phyloP scores from a whole-genome alignment of 2,888 invertebrate genomes.

The Nycteola revayana region DNA sequence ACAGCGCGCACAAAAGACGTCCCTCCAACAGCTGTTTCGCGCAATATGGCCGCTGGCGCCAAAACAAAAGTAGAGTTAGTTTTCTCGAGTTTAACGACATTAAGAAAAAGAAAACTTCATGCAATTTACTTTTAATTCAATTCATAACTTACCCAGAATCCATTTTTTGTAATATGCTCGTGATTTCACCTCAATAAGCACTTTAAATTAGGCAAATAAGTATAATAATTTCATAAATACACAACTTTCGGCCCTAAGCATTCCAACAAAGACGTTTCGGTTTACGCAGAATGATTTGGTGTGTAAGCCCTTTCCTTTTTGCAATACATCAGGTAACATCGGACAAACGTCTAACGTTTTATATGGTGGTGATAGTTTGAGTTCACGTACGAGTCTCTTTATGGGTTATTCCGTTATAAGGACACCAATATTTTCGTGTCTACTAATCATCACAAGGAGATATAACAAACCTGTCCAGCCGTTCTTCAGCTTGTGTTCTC shows the following conservation, averaged over 20 bases:
- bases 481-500: too few species aligned
- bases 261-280: constrained; percentile 19
- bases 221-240: constrained; percentile 12
- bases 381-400: too few species aligned
- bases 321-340: too few species aligned
- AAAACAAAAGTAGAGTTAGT: constrained; percentile 56
- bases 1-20: constrained; percentile 49
- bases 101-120: constrained; percentile 7
- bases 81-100: constrained; percentile 8
- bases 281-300: constrained; percentile 6
- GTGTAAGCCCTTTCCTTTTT: too few species aligned
- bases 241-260: neutral
- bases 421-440: too few species aligned
- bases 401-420: too few species aligned
- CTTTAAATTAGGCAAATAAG: neutral
- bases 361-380: too few species aligned
- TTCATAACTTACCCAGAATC: constrained; percentile 50
- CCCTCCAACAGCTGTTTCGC: constrained; percentile 71
- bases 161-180: constrained; percentile 35
- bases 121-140: neutral
- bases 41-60: constrained; percentile 77
- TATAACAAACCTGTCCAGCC: too few species aligned
- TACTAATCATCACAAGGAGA: too few species aligned
- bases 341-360: too few species aligned
- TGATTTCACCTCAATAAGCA: constrained; percentile 2